Base-by-base conservation (phyloP, 2,888 invertebrate genomes). In the Brassicogethes aeneus region DNA sequence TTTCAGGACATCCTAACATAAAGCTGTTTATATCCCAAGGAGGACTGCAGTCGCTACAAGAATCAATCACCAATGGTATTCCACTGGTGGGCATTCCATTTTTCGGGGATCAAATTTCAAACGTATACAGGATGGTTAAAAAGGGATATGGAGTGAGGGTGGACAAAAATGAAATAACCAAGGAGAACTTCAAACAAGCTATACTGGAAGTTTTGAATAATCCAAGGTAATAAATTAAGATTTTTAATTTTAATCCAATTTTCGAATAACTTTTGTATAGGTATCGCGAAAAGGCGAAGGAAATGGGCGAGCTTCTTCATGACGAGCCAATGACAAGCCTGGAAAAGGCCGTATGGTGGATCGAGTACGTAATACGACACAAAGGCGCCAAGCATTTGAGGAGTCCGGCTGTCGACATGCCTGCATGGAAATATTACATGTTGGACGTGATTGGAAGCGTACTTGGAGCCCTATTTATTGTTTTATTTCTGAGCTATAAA, bases 31-130 rank as follows among this genome's bases (percentile, higher is more conserved):
- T 71, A 34, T 69, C 68, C 0, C 72, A 71, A 61, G 70, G 69
- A 34, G 72, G 72, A 2, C 46, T 69, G 1, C 70, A 71, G 37
- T 71, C 71, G 0, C 59, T 66, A 1, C 68, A 70, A 15, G 71
- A 72, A 46, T 64, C 71, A 2, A 60, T 71, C 8, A 57, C 55
- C 13, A 64, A 65, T 2, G 64, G 61, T 31, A 65, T 69, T 1
- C 62, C 62, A 12, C 37, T 61, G 33, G 46, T 57, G 3, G 57
- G 51, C 8, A 43, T 60, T 23, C 60, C 60, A 3, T 53, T 56
- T 36, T 49, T 48, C 17, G 55, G 48, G 3, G 60, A 60, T 40
- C 60, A 60, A 37, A 44, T 47, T 16, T 35, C 43, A 3, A 60
- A 60, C 42, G 47, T 50, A 1, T 40, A 42, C 10, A 51, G 47